phyloP scores from a whole-genome alignment of 2,113 vertebrate genomes.

The Larimichthys crocea region DNA sequence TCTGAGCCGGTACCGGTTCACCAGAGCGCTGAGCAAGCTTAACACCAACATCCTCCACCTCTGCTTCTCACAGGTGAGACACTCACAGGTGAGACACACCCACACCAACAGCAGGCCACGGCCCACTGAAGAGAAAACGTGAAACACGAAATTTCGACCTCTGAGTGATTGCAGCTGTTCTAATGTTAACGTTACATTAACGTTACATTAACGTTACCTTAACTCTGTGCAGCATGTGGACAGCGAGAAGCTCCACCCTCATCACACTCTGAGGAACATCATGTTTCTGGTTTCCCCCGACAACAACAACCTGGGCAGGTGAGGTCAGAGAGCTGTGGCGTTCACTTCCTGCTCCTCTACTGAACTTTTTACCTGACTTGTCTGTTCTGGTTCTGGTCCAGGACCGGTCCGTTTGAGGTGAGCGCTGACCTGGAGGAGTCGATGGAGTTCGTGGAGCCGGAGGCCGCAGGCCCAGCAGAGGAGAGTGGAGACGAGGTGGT shows the following conservation, averaged over 20 bases:
- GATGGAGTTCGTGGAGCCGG: conserved; percentile 97
- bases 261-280: conserved; percentile 97
- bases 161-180: no score
- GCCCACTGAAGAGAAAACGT: no score
- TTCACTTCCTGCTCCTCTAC: neutral
- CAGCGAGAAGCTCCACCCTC: conserved; percentile 94
- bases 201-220: no score
- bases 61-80: conserved; percentile 95
- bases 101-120: no score
- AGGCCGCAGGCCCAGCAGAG: conserved; percentile 87
- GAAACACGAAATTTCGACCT: no score
- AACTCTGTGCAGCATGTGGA: conserved; percentile 86
- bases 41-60: conserved; percentile 97
- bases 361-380: neutral
- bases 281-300: conserved; percentile 95
- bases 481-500: conserved; percentile 93
- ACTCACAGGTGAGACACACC: no score
- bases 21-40: conserved; percentile 93
- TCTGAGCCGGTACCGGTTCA: conserved; percentile 94
- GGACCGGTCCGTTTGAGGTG: conserved; percentile 95
- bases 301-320: conserved; percentile 95
- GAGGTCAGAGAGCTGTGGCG: conserved; percentile 62
- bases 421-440: conserved; percentile 95
- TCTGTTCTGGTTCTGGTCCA: conserved; percentile 52
- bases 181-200: no score